Conservation (phyloP, 2,888 invertebrate species). For the Leucophenga maculata region DNA sequence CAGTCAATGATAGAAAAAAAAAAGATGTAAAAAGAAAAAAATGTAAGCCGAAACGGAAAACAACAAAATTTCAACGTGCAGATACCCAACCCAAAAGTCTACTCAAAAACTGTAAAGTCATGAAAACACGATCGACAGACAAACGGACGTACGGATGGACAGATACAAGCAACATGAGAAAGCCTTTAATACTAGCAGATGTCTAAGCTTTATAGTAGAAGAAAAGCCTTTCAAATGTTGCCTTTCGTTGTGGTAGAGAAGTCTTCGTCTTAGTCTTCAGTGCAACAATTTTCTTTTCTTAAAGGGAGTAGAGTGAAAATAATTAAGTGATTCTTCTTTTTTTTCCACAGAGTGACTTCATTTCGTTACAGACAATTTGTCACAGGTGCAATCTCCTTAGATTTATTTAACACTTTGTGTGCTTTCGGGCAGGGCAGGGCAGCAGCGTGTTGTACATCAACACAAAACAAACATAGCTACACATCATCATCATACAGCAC, state of each 20-base stretch:
- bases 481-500: too few species aligned
- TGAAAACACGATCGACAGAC: conserved; percentile 20
- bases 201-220: not conserved
- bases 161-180: not conserved
- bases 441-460: not conserved
- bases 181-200: too few species aligned
- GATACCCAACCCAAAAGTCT: conserved; percentile 17
- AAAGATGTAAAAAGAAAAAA: too few species aligned
- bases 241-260: not conserved
- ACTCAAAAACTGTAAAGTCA: conserved; percentile 10
- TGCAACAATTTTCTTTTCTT: too few species aligned
- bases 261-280: too few species aligned
- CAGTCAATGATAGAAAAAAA: not conserved
- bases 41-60: not conserved
- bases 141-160: not conserved
- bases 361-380: conserved; percentile 19
- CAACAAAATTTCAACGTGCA: not conserved
- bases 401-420: conserved; percentile 18
- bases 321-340: conserved; percentile 2
- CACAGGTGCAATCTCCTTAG: conserved; percentile 18
- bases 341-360: not conserved
- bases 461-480: not conserved
- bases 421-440: not conserved
- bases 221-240: conserved; percentile 2
- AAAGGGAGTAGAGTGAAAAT: not conserved